Evolutionary conservation across 1,140 invertebrate species (phyloP), one percentile per base, ranked within the genome.

Genomic region (Achroia grisella): DNA sequence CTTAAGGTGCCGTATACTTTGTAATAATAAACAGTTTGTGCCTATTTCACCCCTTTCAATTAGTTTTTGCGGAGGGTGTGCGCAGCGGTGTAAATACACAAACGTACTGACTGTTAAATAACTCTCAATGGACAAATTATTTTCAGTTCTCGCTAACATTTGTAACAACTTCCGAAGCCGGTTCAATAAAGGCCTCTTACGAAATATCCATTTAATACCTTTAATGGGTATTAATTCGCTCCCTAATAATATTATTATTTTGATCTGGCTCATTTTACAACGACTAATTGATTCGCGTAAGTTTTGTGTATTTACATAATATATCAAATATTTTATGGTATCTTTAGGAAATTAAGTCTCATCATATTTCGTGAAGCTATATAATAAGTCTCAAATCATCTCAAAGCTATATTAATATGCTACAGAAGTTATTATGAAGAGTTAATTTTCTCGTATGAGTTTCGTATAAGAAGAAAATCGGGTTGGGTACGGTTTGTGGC

Each of bases 101-200:
- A 64, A 48, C 48, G 51, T 56, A 62, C 36, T 36, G 44, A 51
- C 53, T 62, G 51, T 57, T 62, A 65, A 69, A 64, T 54, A 56
- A 66, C 51, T 45, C 52, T 60, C 58, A 52, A 64, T 61, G 48
- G 44, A 65, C 54, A 58, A 65, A 69, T 60, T 65, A 62, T 62
- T 57, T 59, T 46, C 54, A 39, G 50, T 39, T 35, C 46, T 50
- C 39, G 28, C 30, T 30, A 29, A 48, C 28, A 60, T 64, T 59
- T 53, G 52, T 57, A 53, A 57, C 51, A 30, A 39, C 43, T 63
- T 56, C 42, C 52, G 34, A 50, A 55, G 48, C 33, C 39, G 23
- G 34, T 39, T 42, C 32, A 48, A 41, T 48, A 48, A 47, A 29
- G 45, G 37, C 32, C 30, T 14, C 29, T 39, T 13, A 31, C 31